Evolutionary conservation across 2,888 invertebrate genomes (phyloP).

Genomic region (Drosophila bunnanda): DNA sequence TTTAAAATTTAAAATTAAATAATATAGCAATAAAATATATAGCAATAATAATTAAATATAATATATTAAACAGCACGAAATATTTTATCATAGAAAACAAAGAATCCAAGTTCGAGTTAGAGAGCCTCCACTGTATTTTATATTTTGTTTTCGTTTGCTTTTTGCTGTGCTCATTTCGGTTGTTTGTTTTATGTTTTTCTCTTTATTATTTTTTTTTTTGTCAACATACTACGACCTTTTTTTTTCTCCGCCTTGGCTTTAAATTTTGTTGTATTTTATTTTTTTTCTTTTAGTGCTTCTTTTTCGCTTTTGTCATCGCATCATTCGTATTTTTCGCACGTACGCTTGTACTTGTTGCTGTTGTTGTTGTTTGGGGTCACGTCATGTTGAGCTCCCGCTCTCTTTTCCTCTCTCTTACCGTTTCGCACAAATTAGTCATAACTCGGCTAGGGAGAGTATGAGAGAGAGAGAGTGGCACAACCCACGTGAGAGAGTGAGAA

Average conservation of each 20-base stretch:
- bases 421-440: conserved; percentile 67
- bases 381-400: conserved; percentile 54
- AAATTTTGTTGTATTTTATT: conserved; percentile 3
- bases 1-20: too few species aligned
- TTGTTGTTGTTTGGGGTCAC: conserved; percentile 78
- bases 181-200: conserved; percentile 18
- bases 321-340: conserved; percentile 67
- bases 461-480: conserved; percentile 7
- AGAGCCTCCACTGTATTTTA: conserved; percentile 13
- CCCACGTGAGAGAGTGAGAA: conserved; percentile 2
- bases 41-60: too few species aligned
- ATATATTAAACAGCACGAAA: too few species aligned
- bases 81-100: too few species aligned
- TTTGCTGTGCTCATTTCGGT: conserved; percentile 31
- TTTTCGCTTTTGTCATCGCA: conserved; percentile 57
- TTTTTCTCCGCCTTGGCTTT: conserved; percentile 12
- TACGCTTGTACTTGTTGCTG: conserved; percentile 76
- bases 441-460: conserved; percentile 21
- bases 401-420: conserved; percentile 21
- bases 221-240: conserved; percentile 14
- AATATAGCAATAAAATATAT: too few species aligned
- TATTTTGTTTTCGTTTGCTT: conserved; percentile 30
- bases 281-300: conserved; percentile 20
- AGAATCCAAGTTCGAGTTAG: neutral
- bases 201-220: conserved; percentile 24